Evolutionary conservation across 2,797 vertebrate genomes (phyloP).

Genomic region (Sebastes alutus): DNA sequence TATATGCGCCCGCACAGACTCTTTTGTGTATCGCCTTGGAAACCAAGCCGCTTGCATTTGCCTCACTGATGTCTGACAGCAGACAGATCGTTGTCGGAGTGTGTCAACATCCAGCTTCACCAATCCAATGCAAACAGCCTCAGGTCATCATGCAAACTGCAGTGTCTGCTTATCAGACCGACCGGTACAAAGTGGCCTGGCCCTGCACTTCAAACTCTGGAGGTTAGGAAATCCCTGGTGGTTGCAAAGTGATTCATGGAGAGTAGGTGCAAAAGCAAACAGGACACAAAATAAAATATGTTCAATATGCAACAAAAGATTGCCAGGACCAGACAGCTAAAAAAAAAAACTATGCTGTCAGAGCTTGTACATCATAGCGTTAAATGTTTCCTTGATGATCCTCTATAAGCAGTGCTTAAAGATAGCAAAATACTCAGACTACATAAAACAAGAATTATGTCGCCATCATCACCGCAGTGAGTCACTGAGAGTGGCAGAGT

Average conservation of each 20-base stretch:
- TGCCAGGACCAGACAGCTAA: rapidly evolving
- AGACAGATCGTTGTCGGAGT: constrained; percentile 56
- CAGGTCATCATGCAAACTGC: constrained; percentile 53
- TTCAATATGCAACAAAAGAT: background rate
- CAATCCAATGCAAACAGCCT: constrained; percentile 60
- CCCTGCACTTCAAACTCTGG: background rate
- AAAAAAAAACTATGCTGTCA: background rate
- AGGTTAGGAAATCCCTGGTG: constrained; percentile 17
- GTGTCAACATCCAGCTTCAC: constrained; percentile 61
- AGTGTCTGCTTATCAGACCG: constrained; percentile 46
- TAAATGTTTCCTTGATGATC: background rate
- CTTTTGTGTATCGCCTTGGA: constrained; percentile 49
- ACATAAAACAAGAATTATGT: constrained; percentile 1
- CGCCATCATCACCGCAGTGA: constrained; percentile 26
- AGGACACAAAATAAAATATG: background rate
- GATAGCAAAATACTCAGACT: background rate
- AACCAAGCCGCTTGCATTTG: constrained; percentile 48
- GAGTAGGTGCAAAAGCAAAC: background rate
- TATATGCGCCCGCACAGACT: constrained; percentile 2
- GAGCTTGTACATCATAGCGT: background rate
- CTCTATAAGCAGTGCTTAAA: background rate
- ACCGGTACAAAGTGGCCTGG: constrained; percentile 31
- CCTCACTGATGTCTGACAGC: constrained; percentile 42
- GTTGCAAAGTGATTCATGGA: background rate
- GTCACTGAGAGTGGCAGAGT: constrained; percentile 31